Evolutionary conservation across 2,113 vertebrate genomes (phyloP).

Genomic region (Formicarius rufipectus): DNA sequence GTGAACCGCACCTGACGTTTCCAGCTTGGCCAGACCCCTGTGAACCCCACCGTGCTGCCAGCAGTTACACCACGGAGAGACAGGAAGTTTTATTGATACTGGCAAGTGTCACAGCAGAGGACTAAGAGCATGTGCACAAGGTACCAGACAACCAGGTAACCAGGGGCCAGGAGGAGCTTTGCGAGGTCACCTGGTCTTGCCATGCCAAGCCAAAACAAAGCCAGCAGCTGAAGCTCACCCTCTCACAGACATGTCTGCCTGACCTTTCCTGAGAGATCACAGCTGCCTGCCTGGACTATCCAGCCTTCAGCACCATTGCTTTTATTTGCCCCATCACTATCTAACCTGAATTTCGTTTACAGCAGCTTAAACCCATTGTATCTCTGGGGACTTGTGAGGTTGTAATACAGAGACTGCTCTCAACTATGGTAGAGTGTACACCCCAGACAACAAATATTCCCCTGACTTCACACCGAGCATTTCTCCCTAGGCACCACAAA

Average conservation of each 20-base stretch:
- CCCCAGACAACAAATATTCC: not conserved
- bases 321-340: not conserved
- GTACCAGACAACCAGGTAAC: not conserved
- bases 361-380: not conserved
- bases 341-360: not conserved
- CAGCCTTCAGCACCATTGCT: not conserved
- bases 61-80: not conserved
- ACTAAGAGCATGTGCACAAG: not conserved
- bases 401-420: not conserved
- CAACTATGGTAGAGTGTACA: not conserved
- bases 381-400: not conserved
- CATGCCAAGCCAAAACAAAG: accelerated
- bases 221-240: not conserved
- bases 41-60: accelerated
- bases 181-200: accelerated
- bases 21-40: not conserved
- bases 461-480: not conserved
- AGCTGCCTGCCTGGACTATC: not conserved
- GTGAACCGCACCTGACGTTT: accelerated
- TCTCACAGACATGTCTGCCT: accelerated
- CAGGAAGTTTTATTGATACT: accelerated
- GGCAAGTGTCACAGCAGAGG: accelerated
- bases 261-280: accelerated
- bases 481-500: not conserved
- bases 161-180: not conserved